These are phyloP conservation scores for Alethe castanea DNA, from an alignment of 2,113 vertebrate genomes.

Conservation along the genomic window DNA sequence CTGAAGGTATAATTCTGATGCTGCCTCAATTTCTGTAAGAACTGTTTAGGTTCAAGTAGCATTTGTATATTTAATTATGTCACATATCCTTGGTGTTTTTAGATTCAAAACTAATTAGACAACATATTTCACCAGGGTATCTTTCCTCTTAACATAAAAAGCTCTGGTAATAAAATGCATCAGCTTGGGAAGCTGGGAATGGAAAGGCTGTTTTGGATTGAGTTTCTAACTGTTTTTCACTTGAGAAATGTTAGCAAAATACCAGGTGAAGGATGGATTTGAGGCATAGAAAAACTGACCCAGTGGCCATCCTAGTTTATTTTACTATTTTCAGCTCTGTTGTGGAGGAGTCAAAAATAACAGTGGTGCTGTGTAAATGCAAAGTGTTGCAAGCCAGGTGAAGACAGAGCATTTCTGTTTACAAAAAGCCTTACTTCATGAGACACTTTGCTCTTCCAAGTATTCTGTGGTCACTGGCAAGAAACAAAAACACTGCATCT, in stretches of 20 bases:
- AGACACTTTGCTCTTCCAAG: neutral
- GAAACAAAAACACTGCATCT: neutral
- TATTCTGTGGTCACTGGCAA: neutral
- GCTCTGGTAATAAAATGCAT: neutral
- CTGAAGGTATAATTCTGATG: neutral
- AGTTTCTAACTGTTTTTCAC: conserved; percentile 1
- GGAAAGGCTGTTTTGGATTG: neutral
- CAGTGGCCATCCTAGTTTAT: neutral
- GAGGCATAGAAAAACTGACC: neutral
- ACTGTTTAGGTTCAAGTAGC: neutral
- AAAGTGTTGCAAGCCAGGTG: neutral
- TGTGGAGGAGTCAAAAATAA: neutral
- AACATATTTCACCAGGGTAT: conserved; percentile 40
- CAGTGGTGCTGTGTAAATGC: neutral
- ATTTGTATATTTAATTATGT: conserved; percentile 44
- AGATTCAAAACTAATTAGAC: conserved; percentile 46
- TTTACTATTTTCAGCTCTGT: neutral
- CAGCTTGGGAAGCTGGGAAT: neutral
- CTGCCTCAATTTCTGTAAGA: conserved; percentile 19
- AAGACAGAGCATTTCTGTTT: conserved; percentile 4
- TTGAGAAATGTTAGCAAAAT: conserved; percentile 18
- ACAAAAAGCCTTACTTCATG: conserved; percentile 11
- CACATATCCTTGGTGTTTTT: conserved; percentile 34
- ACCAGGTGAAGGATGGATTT: neutral
- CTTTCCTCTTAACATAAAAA: neutral